These are phyloP conservation scores for Hydrophis major DNA, from an alignment of 2,797 vertebrate genomes.

Conservation along the genomic window DNA sequence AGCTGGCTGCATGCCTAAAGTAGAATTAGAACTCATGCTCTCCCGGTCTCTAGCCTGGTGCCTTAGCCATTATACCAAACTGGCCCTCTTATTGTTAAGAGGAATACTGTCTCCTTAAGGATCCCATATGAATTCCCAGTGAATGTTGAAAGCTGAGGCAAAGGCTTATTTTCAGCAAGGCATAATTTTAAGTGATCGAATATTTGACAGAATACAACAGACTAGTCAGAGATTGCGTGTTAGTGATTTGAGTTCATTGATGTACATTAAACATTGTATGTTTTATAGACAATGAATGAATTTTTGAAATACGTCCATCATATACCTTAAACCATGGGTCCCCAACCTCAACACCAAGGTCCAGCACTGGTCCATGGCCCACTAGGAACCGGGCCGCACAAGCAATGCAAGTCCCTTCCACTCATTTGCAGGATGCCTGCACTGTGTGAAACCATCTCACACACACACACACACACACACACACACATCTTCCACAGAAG, in stretches of 20 bases:
- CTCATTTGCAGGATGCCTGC: no score
- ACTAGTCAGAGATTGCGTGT: neutral
- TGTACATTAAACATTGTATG: neutral
- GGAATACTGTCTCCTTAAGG: neutral
- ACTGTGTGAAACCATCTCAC: no score
- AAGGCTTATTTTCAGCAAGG: neutral
- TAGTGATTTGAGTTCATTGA: neutral
- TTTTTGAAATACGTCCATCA: neutral
- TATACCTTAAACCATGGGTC: neutral
- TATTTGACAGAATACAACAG: neutral
- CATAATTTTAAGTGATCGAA: neutral
- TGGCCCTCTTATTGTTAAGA: neutral
- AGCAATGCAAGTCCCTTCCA: no score
- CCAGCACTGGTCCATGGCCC: no score
- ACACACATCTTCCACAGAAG: no score
- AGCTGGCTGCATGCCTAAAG: neutral
- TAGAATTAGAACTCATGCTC: neutral
- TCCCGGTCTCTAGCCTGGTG: neutral
- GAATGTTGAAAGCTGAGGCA: neutral
- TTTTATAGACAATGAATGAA: neutral
- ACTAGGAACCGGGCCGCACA: no score
- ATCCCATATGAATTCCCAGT: neutral
- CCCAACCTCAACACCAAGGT: no score
- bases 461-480: no score
- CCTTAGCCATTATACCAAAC: neutral